phyloP scores from a whole-genome alignment of 2,113 vertebrate species.

The Corythoichthys haematopterus region DNA sequence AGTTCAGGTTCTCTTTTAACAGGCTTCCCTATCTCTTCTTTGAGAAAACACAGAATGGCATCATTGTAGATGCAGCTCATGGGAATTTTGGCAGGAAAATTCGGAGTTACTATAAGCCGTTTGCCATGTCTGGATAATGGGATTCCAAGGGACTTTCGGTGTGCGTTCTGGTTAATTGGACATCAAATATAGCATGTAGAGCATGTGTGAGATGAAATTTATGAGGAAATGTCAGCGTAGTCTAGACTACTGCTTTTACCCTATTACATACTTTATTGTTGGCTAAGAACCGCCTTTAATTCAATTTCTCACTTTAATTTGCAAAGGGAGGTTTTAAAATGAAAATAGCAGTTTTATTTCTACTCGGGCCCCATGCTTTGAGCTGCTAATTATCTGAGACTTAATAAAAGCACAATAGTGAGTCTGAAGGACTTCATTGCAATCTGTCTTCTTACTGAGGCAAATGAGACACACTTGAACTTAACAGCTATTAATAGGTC shows the following conservation, averaged over 20 bases:
- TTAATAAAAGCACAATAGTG: conserved; percentile 6
- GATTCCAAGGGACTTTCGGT: conserved; percentile 58
- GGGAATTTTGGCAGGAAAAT: conserved; percentile 49
- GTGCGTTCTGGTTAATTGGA: conserved; percentile 66
- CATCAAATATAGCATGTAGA: conserved; percentile 58
- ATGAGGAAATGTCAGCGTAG: conserved; percentile 57
- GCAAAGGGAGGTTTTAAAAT: conserved; percentile 49
- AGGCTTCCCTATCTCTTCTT: conserved; percentile 17
- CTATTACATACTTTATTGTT: conserved; percentile 64
- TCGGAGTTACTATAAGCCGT: conserved; percentile 42
- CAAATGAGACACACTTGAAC: neutral
- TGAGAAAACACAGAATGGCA: conserved; percentile 15
- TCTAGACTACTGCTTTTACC: conserved; percentile 50
- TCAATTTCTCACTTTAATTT: conserved; percentile 66
- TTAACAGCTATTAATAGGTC: neutral
- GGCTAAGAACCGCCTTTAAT: conserved; percentile 62
- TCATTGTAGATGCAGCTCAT: conserved; percentile 52
- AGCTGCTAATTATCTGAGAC: conserved; percentile 6
- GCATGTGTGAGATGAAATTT: conserved; percentile 59
- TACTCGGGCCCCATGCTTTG: neutral
- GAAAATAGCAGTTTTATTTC: neutral
- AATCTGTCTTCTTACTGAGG: neutral
- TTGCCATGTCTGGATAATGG: conserved; percentile 53
- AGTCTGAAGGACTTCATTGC: neutral
- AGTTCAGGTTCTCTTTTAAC: neutral